Evolutionary conservation across 2,888 invertebrate genomes (phyloP).

Genomic region (Andrena minutula): DNA sequence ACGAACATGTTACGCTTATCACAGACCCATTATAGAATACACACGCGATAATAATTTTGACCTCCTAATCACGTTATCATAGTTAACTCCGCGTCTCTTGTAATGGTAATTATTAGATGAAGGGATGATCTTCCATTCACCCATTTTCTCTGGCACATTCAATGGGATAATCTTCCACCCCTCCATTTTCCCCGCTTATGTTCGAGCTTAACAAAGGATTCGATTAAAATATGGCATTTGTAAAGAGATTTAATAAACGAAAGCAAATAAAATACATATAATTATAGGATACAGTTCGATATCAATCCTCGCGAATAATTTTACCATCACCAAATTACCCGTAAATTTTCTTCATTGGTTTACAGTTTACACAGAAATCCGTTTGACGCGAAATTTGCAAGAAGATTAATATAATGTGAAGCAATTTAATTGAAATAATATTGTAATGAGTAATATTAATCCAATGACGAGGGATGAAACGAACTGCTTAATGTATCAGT

Average conservation of each 20-base stretch:
- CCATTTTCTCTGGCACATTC: not conserved
- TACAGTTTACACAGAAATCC: not conserved
- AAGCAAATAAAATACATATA: not conserved
- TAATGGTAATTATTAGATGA: constrained; percentile 34
- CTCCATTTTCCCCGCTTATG: not conserved
- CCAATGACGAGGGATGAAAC: not conserved
- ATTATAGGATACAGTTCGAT: not conserved
- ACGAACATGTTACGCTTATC: constrained; percentile 51
- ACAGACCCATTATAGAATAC: constrained; percentile 29
- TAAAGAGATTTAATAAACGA: too few species aligned
- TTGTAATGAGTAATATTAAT: not conserved
- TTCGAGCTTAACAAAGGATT: too few species aligned
- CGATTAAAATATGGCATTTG: too few species aligned
- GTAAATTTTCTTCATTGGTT: not conserved
- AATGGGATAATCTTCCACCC: not conserved
- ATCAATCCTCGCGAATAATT: not conserved
- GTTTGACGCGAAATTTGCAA: not conserved
- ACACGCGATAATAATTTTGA: constrained; percentile 38
- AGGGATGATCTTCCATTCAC: constrained; percentile 2
- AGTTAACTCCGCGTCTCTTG: constrained; percentile 25
- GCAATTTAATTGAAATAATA: not conserved
- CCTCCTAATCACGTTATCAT: constrained; percentile 26
- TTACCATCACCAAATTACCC: too few species aligned
- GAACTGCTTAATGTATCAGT: not conserved
- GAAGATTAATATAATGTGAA: not conserved